Evolutionary conservation across 2,113 vertebrate species (phyloP).

Genomic region (Trematomus loennbergii): DNA sequence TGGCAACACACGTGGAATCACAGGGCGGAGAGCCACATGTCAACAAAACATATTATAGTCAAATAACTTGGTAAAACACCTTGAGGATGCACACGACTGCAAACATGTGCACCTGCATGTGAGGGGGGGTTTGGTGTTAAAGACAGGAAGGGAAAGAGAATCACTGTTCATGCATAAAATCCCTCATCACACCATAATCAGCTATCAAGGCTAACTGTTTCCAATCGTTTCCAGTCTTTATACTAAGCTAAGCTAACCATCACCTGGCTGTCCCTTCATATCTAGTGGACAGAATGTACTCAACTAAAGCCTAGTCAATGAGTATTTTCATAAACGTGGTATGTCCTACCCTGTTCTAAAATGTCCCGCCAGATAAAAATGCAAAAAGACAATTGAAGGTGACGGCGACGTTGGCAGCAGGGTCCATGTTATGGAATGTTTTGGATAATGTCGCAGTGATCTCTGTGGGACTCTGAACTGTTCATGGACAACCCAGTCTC

Average conservation of each 20-base stretch:
- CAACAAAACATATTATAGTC: conserved; percentile 1
- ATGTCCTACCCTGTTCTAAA: no score
- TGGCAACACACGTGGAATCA: conserved; percentile 15
- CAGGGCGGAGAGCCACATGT: conserved; percentile 10
- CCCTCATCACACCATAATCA: neutral
- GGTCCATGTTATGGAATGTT: no score
- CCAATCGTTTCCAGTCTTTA: no score
- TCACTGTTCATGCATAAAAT: neutral
- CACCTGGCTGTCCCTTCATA: no score
- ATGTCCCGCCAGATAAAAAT: no score
- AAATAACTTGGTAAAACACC: conserved; percentile 8
- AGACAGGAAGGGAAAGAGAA: neutral
- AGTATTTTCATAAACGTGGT: no score
- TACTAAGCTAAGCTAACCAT: no score
- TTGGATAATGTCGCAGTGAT: no score
- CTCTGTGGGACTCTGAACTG: no score
- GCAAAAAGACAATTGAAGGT: no score
- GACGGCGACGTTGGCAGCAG: no score
- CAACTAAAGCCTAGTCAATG: neutral
- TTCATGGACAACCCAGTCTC: no score
- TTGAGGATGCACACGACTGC: conserved; percentile 4
- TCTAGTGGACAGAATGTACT: neutral
- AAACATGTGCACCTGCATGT: conserved; percentile 20
- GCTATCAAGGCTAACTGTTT: neutral
- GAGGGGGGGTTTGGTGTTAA: neutral